Base-by-base conservation (phyloP, 1,140 invertebrate genomes). In the Gonioctena quinquepunctata region DNA sequence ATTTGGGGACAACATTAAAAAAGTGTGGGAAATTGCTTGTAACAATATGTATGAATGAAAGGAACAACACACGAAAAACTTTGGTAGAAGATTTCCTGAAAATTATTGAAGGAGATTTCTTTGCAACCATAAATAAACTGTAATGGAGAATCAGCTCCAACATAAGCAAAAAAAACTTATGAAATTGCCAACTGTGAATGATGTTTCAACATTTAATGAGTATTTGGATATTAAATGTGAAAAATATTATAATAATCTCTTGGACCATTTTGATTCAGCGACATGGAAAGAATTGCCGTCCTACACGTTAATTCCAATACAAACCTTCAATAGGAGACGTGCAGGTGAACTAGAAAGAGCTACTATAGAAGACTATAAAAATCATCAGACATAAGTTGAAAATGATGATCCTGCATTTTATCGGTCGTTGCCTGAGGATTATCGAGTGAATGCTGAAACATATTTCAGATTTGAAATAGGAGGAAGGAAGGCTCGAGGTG, bases 301-400 rank as follows among this genome's bases (percentile, higher is more conserved):
- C 16, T 19, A 6, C 6, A 49, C 62, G 13, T 66, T 66, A 56
- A 33, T 56, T 7, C 28, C 25, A 25, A 21, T 66, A 8, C 65
- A 67, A 50, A 23, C 57, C 5, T 67, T 67, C 54, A 67, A 59
- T 42, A 33, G 8, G 28, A 33, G 8, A 13, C 8, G 28, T 11
- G 28, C 64, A n/a, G 64, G 64, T 11, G 64, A 67, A 33, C 16
- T 67, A 8, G 65, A 67, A 48, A 6, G 65, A 21, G 28, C 57
- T 7, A 19, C 7, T 4, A 57, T 67, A 5, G 23, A n/a, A 22
- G 54, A 67, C 13, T 67, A 28, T 59, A 13, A 33, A 28, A 28
- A 28, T 16, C 33, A 19, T 33, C 42, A 65, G 23, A 11, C 13
- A 22, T 6, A 50, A 6, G 49, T 50, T 22, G 63, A 65, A 4